Evolutionary conservation across 1,140 invertebrate genomes (phyloP).

Genomic region (Probaryconus sp.): DNA sequence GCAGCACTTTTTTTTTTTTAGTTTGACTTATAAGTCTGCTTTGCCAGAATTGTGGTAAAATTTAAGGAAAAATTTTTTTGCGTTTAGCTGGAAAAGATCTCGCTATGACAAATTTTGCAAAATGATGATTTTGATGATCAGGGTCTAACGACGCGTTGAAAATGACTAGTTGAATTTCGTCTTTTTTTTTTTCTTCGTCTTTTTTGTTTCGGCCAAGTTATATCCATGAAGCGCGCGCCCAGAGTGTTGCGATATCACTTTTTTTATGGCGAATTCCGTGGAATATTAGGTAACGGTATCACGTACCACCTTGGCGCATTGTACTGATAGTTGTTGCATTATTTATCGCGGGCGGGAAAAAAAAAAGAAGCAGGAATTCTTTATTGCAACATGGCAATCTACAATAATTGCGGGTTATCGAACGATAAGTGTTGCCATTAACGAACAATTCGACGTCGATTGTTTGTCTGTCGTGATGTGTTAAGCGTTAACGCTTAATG

Average conservation of each 20-base stretch:
- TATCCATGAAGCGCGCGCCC: slow-evolving; percentile 5
- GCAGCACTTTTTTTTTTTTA: not conserved
- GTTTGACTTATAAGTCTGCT: too few relatives aligned
- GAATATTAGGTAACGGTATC: slow-evolving; percentile 54
- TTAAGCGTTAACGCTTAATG: slow-evolving; percentile 11
- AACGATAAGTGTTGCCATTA: slow-evolving; percentile 58
- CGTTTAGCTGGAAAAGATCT: too few relatives aligned
- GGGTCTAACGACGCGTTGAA: too few relatives aligned
- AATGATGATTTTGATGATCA: too few relatives aligned
- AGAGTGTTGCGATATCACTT: slow-evolving; percentile 39
- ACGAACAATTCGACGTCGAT: slow-evolving; percentile 52
- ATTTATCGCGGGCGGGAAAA: slow-evolving; percentile 44
- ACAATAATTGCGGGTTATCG: slow-evolving; percentile 58
- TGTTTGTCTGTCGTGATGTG: slow-evolving; percentile 55
- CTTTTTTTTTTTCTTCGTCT: too few relatives aligned
- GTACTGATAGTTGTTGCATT: slow-evolving; percentile 54
- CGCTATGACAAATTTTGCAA: too few relatives aligned
- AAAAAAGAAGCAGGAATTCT: slow-evolving; percentile 53
- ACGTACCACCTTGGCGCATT: slow-evolving; percentile 36
- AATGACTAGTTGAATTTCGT: too few relatives aligned
- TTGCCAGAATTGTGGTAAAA: too few relatives aligned
- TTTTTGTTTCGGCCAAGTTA: too few relatives aligned
- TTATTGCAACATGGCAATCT: slow-evolving; percentile 59
- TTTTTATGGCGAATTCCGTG: slow-evolving; percentile 37
- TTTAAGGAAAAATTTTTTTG: too few relatives aligned